Evolutionary conservation across 2,888 invertebrate genomes (phyloP).

Genomic region (Parascotia fuliginaria): DNA sequence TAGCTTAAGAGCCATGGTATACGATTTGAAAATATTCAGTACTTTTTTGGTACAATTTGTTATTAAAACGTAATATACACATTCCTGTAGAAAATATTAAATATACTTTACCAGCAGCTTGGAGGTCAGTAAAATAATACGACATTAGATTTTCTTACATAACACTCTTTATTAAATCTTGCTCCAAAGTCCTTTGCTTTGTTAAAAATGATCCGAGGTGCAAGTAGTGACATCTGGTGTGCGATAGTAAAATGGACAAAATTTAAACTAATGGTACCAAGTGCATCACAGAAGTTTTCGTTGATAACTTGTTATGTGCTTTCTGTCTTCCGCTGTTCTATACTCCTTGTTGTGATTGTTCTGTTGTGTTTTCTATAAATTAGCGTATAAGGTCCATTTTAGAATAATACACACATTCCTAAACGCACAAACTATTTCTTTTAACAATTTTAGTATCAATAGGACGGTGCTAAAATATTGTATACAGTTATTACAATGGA

Average conservation of each 20-base stretch:
- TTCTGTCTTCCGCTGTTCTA: constrained; percentile 38
- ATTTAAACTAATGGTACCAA: background rate
- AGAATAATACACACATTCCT: constrained; percentile 16
- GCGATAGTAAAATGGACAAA: background rate
- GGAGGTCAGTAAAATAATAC: too few species aligned
- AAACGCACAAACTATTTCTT: constrained; percentile 3
- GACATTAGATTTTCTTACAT: too few species aligned
- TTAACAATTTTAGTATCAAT: background rate
- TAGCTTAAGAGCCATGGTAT: too few species aligned
- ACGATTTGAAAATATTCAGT: too few species aligned
- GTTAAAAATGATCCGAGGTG: background rate
- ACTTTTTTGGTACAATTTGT: too few species aligned
- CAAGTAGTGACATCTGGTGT: background rate
- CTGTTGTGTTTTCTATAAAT: constrained; percentile 33
- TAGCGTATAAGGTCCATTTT: constrained; percentile 27
- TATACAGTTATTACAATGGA: background rate
- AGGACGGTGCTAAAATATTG: constrained; percentile 14
- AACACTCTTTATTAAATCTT: too few species aligned
- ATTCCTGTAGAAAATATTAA: too few species aligned
- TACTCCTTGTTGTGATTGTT: constrained; percentile 38
- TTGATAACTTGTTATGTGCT: constrained; percentile 18
- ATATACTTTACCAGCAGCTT: too few species aligned
- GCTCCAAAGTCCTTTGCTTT: background rate
- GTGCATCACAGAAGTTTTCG: background rate
- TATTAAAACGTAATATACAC: too few species aligned